Evolutionary conservation across 1,140 invertebrate genomes (phyloP).

Genomic region (Nymphalis io): DNA sequence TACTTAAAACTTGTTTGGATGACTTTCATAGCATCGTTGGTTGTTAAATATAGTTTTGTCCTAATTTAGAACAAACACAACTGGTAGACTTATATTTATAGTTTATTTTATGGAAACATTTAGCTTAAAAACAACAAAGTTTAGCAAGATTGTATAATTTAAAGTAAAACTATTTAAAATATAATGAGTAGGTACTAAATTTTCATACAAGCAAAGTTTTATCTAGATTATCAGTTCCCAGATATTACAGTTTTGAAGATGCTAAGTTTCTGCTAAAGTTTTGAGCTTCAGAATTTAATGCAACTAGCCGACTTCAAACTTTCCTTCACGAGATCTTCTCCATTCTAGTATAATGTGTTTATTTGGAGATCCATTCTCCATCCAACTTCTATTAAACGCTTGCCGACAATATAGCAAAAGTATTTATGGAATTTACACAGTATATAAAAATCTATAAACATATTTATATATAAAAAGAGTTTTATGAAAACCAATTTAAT

Average conservation of each 20-base stretch:
- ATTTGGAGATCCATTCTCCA: constrained; percentile 26
- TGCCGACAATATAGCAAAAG: neutral
- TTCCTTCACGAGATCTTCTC: constrained; percentile 44
- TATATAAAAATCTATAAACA: neutral
- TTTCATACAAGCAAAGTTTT: constrained; percentile 6
- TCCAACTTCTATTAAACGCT: neutral
- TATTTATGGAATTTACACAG: neutral
- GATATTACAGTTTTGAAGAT: constrained; percentile 63
- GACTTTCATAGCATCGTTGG: too few species aligned
- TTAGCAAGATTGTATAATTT: neutral
- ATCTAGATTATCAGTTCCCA: constrained; percentile 32
- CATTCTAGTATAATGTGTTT: constrained; percentile 50
- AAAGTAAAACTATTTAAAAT: constrained; percentile 3
- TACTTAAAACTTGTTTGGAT: too few species aligned
- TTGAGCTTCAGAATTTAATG: constrained; percentile 48
- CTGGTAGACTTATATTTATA: too few species aligned
- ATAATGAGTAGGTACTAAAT: constrained; percentile 2
- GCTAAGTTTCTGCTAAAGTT: constrained; percentile 57
- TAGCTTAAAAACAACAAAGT: neutral
- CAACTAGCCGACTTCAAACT: constrained; percentile 51
- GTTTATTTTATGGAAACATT: neutral
- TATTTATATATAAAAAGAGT: neutral
- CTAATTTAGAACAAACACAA: too few species aligned
- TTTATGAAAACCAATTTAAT: constrained; percentile 2
- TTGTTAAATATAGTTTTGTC: too few species aligned